Conservation (phyloP, 2,888 invertebrate species). For the Ptilodon capucinus region DNA sequence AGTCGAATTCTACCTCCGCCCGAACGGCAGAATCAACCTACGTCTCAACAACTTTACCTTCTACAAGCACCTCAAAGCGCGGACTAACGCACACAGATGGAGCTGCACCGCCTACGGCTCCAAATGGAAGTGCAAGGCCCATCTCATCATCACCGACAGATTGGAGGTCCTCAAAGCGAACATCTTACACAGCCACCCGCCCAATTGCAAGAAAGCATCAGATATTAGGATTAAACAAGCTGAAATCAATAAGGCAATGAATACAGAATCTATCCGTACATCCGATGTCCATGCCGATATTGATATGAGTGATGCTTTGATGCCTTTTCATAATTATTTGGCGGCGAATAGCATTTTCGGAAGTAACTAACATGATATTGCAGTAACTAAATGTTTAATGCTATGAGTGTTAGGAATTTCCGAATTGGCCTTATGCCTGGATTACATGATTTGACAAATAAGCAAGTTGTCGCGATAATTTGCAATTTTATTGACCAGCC, state of each 20-base stretch:
- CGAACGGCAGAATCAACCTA: conserved; percentile 65
- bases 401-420: no score
- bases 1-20: conserved; percentile 69
- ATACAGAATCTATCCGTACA: conserved; percentile 13
- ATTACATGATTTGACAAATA: no score
- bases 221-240: conserved; percentile 16
- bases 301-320: conserved; percentile 29
- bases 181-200: conserved; percentile 61
- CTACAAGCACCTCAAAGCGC: conserved; percentile 70
- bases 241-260: conserved; percentile 17
- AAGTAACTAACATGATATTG: neutral
- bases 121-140: conserved; percentile 70
- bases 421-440: no score
- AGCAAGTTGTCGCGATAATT: no score
- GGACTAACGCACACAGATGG: conserved; percentile 67
- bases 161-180: conserved; percentile 67
- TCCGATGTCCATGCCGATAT: neutral
- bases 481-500: no score
- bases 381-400: no score
- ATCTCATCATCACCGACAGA: conserved; percentile 67
- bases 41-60: conserved; percentile 71
- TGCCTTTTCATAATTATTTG: conserved; percentile 62
- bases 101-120: conserved; percentile 71
- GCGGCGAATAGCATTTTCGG: conserved; percentile 67
- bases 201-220: conserved; percentile 43